These are phyloP conservation scores for Magallana nippona DNA, from an alignment of 2,888 invertebrate genomes.

Conservation along the genomic window DNA sequence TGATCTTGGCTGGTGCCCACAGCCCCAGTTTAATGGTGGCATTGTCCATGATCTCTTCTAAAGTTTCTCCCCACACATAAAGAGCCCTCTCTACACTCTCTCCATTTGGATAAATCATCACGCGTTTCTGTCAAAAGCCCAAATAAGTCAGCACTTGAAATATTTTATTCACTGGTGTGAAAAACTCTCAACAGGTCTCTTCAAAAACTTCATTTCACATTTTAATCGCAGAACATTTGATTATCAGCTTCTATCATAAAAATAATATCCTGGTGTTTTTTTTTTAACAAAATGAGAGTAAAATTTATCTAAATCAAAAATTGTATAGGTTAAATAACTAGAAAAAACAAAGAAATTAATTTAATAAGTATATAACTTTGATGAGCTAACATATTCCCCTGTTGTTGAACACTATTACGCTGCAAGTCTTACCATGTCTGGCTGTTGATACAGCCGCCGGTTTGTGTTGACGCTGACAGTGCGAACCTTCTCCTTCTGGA, in stretches of 20 bases:
- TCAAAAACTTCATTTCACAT: too few relatives aligned
- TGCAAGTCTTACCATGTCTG: slow-evolving; percentile 69
- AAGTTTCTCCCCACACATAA: slow-evolving; percentile 77
- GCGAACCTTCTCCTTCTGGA: slow-evolving; percentile 67
- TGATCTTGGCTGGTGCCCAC: slow-evolving; percentile 71
- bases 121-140: slow-evolving; percentile 74
- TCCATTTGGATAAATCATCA: slow-evolving; percentile 77
- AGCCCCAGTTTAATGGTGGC: slow-evolving; percentile 74
- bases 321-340: too few relatives aligned
- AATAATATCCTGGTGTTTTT: too few relatives aligned
- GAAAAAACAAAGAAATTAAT: too few relatives aligned
- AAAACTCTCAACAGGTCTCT: too few relatives aligned
- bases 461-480: slow-evolving; percentile 63
- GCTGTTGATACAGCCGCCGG: slow-evolving; percentile 75
- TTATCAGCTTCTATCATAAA: too few relatives aligned
- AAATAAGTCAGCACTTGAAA: not conserved
- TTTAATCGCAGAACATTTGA: too few relatives aligned
- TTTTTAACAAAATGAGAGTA: too few relatives aligned
- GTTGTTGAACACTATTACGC: not conserved
- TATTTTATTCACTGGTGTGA: too few relatives aligned
- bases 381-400: too few relatives aligned
- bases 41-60: slow-evolving; percentile 75
- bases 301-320: too few relatives aligned
- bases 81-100: slow-evolving; percentile 74
- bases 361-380: too few relatives aligned